Evolutionary conservation across 2,888 invertebrate species (phyloP).

Genomic region (Andrena minutula): DNA sequence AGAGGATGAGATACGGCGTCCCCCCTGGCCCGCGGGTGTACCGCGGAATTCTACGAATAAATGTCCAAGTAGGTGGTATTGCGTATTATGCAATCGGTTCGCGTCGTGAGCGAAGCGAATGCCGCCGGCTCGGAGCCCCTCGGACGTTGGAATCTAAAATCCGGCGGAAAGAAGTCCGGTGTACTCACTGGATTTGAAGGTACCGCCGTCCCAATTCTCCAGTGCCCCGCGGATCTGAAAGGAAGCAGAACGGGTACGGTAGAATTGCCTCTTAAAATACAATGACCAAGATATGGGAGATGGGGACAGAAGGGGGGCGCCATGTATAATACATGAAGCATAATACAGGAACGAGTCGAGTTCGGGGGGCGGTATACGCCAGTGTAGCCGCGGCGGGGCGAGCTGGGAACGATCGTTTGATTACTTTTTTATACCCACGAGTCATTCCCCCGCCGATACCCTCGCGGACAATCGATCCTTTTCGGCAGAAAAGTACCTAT

Average conservation of each 20-base stretch:
- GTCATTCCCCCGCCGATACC: constrained; percentile 9
- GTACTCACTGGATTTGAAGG: constrained; percentile 81
- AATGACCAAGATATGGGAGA: constrained; percentile 63
- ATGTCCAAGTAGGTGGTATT: too few relatives aligned
- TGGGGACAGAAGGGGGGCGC: neutral
- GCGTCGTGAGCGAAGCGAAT: neutral
- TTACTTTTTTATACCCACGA: constrained; percentile 40
- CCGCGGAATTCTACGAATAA: too few relatives aligned
- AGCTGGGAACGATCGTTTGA: constrained; percentile 48
- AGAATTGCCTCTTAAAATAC: constrained; percentile 73
- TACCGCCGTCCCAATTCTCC: constrained; percentile 80
- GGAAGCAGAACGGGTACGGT: constrained; percentile 56
- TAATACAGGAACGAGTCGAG: constrained; percentile 38
- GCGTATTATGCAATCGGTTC: too few relatives aligned
- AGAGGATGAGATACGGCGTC: too few relatives aligned
- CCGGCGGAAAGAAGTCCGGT: constrained; percentile 6
- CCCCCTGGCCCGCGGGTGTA: too few relatives aligned
- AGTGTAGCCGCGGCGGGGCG: constrained; percentile 24
- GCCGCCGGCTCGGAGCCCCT: neutral
- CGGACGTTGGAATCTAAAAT: constrained; percentile 2
- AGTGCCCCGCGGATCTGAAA: constrained; percentile 80
- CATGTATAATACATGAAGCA: constrained; percentile 71
- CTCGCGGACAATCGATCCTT: constrained; percentile 23
- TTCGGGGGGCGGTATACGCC: constrained; percentile 32
- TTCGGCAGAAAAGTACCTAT: constrained; percentile 10